A percentile compares a stretch with the other conserved stretches of the same genome.
phyloP scores from a whole-genome alignment of 2,888 invertebrate species.

The Noctua fimbriata region DNA sequence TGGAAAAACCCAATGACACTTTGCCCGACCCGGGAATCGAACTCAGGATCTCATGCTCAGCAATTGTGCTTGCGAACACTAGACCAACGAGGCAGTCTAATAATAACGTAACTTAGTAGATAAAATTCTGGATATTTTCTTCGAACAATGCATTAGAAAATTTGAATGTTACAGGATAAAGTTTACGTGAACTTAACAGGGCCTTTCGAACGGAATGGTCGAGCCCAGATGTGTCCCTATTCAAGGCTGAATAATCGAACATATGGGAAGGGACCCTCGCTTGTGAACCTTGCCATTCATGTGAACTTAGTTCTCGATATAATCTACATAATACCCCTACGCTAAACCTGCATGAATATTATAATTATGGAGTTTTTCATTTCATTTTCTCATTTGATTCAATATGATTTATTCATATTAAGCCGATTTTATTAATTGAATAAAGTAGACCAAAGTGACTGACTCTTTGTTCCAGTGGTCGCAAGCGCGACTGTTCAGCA shows the following conservation, averaged over 20 bases:
- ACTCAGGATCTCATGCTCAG: no score
- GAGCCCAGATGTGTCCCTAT: constrained; percentile 33
- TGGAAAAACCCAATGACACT: no score
- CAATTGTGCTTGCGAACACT: no score
- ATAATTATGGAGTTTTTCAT: not conserved
- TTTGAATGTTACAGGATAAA: not conserved
- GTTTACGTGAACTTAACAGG: constrained; percentile 20
- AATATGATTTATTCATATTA: no score
- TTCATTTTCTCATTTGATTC: not conserved
- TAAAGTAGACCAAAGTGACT: not conserved
- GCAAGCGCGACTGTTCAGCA: no score
- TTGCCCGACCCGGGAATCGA: no score
- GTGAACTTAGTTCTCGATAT: not conserved
- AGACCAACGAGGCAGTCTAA: no score
- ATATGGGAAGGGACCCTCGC: constrained; percentile 6
- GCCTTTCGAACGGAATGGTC: not conserved
- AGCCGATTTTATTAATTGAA: not conserved
- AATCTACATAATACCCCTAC: not conserved
- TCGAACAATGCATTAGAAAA: not conserved
- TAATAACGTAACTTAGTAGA: not conserved
- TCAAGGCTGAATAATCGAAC: constrained; percentile 46
- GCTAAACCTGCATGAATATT: not conserved
- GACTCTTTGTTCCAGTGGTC: no score
- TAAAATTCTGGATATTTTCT: not conserved
- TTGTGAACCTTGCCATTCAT: not conserved